Conservation (phyloP, 2,113 vertebrate genomes). For the Thunnus maccoyii region DNA sequence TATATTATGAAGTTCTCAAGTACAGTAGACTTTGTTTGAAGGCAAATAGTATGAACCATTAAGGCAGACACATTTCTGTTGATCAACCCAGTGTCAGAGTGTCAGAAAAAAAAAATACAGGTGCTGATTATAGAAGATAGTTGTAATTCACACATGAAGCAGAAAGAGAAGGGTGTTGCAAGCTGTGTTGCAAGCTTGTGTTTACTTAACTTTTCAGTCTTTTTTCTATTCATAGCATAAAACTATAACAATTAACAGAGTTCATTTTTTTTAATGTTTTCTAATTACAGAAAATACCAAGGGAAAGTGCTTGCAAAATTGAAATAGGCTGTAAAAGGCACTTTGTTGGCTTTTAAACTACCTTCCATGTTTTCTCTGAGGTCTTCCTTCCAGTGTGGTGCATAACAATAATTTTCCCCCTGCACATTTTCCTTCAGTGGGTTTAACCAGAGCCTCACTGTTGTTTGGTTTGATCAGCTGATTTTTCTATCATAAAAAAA, state of each 20-base stretch:
- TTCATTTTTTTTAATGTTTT: too few species aligned
- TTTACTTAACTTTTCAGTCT: neutral
- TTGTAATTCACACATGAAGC: neutral
- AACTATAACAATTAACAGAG: neutral
- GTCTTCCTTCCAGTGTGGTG: neutral
- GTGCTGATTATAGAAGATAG: neutral
- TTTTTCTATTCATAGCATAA: neutral
- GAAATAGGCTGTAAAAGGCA: neutral
- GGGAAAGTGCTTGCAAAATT: neutral
- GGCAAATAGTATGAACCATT: conserved; percentile 13
- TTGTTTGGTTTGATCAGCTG: conserved; percentile 39
- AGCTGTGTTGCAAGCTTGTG: neutral
- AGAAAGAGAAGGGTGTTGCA: neutral
- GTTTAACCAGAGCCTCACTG: neutral
- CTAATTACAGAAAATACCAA: neutral
- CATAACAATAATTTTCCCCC: neutral
- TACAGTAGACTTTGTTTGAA: neutral
- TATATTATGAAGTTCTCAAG: neutral
- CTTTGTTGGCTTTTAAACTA: neutral
- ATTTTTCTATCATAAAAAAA: conserved; percentile 5
- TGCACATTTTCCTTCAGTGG: neutral
- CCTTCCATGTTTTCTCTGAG: neutral
- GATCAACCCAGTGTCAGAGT: neutral
- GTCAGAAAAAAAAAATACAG: conserved; percentile 2
- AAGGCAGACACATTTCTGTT: neutral